Evolutionary conservation across 2,113 vertebrate genomes (phyloP).

Genomic region (Microtus pennsylvanicus): DNA sequence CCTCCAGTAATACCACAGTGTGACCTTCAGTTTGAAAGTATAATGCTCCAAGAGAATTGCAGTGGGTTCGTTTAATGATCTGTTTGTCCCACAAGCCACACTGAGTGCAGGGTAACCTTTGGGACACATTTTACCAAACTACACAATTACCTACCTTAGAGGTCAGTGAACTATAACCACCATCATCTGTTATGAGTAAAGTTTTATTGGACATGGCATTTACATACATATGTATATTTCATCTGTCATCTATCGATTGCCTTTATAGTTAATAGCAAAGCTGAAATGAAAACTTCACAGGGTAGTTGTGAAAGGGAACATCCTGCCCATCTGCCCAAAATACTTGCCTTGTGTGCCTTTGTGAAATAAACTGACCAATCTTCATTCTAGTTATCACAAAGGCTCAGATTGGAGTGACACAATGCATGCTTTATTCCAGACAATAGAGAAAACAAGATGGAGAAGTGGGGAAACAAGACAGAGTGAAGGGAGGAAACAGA

Average conservation of each 20-base stretch:
- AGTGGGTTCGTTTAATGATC: not conserved
- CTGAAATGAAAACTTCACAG: not conserved
- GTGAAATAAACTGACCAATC: not conserved
- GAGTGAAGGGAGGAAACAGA: not conserved
- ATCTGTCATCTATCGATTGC: not conserved
- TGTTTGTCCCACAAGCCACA: not conserved
- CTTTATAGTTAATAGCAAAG: not conserved
- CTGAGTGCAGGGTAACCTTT: not conserved
- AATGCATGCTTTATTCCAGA: constrained; percentile 1
- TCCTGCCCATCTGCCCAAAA: not conserved
- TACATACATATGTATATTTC: not conserved
- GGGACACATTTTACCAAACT: constrained; percentile 13
- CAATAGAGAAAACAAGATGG: not conserved
- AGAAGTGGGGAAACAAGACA: not conserved
- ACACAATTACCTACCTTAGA: constrained; percentile 23
- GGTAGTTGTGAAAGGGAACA: not conserved
- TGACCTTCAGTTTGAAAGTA: constrained; percentile 33
- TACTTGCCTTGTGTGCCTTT: not conserved
- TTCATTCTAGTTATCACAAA: not conserved
- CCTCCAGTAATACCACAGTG: constrained; percentile 8
- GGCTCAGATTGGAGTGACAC: not conserved
- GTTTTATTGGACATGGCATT: not conserved
- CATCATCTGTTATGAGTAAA: not conserved
- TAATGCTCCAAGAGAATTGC: constrained; percentile 1
- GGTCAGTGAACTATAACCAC: not conserved